phyloP scores from a whole-genome alignment of 2,888 invertebrate species.

The Acrobeloides nanus region DNA sequence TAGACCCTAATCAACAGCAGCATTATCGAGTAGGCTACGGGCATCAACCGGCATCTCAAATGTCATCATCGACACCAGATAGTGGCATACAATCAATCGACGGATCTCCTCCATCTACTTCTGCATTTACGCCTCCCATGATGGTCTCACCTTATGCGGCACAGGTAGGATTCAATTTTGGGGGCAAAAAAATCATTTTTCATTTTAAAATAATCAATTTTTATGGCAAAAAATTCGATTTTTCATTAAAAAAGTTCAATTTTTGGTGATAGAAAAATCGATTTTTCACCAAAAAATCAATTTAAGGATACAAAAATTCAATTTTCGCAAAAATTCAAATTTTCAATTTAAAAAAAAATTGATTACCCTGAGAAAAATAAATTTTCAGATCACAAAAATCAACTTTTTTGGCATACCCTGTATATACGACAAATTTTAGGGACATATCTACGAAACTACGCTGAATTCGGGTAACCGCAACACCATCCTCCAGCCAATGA shows the following conservation, averaged over 20 bases:
- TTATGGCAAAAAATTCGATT: too few species aligned
- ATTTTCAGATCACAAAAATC: too few species aligned
- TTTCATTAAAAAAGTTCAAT: too few species aligned
- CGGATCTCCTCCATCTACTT: constrained; percentile 35
- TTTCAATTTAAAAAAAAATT: too few species aligned
- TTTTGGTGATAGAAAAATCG: too few species aligned
- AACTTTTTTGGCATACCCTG: background rate
- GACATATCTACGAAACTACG: constrained; percentile 3
- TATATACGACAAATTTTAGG: background rate
- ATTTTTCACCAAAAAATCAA: too few species aligned
- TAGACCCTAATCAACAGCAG: background rate
- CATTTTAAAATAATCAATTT: too few species aligned
- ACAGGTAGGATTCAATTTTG: constrained; percentile 12
- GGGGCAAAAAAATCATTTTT: background rate
- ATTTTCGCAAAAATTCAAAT: too few species aligned
- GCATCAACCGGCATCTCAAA: constrained; percentile 3
- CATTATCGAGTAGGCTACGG: background rate
- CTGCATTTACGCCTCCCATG: constrained; percentile 30
- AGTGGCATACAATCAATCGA: constrained; percentile 50
- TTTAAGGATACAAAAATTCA: too few species aligned
- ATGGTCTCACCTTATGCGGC: constrained; percentile 26
- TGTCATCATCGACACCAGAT: constrained; percentile 45
- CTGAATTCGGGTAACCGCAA: background rate
- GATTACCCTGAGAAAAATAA: too few species aligned
- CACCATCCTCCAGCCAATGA: background rate